Conservation (phyloP, 2,888 invertebrate species). For the Drosophila tripunctata region DNA sequence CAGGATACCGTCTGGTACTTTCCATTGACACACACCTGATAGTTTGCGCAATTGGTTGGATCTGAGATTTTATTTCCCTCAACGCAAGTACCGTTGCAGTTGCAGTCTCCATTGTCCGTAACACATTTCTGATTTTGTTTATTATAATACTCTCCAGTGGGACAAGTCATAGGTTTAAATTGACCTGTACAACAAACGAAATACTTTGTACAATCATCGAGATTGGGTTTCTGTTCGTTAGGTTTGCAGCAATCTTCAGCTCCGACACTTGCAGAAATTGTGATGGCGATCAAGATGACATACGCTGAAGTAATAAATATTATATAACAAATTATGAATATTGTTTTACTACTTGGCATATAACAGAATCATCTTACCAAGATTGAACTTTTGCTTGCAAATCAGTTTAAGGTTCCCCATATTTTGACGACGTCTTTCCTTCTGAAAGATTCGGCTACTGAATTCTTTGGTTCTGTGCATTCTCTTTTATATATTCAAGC, state of each 20-base stretch:
- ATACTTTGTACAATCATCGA: conserved; percentile 43
- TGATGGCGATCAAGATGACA: conserved; percentile 12
- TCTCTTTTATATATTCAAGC: conserved; percentile 48
- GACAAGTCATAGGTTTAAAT: conserved; percentile 37
- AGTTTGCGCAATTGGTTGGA: not conserved
- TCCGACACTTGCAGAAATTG: conserved; percentile 7
- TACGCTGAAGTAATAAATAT: conserved; percentile 6
- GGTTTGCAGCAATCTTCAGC: conserved; percentile 32
- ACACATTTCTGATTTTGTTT: not conserved
- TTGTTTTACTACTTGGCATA: not conserved
- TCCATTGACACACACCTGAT: not conserved
- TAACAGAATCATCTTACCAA: conserved; percentile 15
- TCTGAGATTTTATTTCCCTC: not conserved
- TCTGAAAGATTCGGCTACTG: conserved; percentile 22
- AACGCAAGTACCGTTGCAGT: not conserved
- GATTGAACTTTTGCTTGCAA: conserved; percentile 4
- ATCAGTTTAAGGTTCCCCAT: conserved; percentile 24
- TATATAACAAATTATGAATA: not conserved
- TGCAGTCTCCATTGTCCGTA: conserved; percentile 29
- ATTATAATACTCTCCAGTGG: conserved; percentile 33
- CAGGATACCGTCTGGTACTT: not conserved
- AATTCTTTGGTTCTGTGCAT: not conserved
- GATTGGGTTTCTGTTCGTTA: conserved; percentile 33
- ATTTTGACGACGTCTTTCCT: conserved; percentile 27
- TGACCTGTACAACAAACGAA: conserved; percentile 37